Evolutionary conservation across 1,140 invertebrate species (phyloP), one percentile per base, ranked within the genome.

Genomic region (Argopecten irradians): DNA sequence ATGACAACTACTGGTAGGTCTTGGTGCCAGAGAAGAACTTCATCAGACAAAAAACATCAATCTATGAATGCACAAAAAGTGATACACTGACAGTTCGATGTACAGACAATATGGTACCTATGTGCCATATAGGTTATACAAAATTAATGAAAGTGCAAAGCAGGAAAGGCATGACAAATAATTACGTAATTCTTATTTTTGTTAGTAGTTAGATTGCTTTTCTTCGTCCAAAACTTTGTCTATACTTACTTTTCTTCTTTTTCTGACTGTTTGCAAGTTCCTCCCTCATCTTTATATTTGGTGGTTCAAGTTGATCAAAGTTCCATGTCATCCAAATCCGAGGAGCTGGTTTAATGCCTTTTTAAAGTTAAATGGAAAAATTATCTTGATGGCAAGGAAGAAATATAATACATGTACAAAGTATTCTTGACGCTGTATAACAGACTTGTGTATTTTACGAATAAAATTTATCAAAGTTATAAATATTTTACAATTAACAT

Each of bases 331-430:
- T 36, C 94, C 94, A 95, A 43, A 86, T 89, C 41, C 94, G 88
- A 19, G 94, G 94, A 19, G 94, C 92, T 87, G 94, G 94, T 43
- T 89, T 93, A 14, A 94, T 92, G 28, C 95, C 95, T 95, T 41
- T n/a, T 22, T 86, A 2, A 82, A 87, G 34, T 19, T 71, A n/a
- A 82, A 36, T 33, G 33, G 33, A 71, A 46, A 39, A 39, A 82
- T 41, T 82, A 86, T 46, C 46, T 33, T 34, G 22, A 87, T 28
- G 1, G 55, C 16, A 41, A 22, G 13, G 7, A 39, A 39, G 5
- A 8, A 8, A 39, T 39, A 8, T 39, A 8, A 39, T 5, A 13
- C 36, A 39, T 5, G 13, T 13, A 5, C 5, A 39, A 39, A 39
- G 36, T 39, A 39, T 8, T 39, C 5, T 39, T 39, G 5, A 39